These are phyloP conservation scores for Chrysoperla carnea DNA, from an alignment of 1,140 invertebrate genomes.

Conservation along the genomic window DNA sequence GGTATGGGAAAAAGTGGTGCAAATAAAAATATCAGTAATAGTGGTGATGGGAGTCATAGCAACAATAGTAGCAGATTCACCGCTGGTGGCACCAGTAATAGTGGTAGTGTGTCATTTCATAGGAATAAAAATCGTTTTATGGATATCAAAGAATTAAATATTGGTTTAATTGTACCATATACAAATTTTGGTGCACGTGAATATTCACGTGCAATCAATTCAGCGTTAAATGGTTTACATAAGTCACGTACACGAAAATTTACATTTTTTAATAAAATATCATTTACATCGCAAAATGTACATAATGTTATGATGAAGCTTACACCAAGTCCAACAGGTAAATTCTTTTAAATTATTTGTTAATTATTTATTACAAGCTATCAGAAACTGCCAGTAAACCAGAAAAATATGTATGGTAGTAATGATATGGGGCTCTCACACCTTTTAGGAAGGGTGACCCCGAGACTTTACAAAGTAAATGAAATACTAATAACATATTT, in stretches of 20 bases:
- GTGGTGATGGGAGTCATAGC: constrained; percentile 1
- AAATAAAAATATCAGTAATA: neutral
- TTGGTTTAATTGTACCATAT: constrained; percentile 45
- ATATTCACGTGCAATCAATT: constrained; percentile 46
- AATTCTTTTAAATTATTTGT: constrained; percentile 5
- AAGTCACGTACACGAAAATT: constrained; percentile 33
- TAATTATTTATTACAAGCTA: neutral
- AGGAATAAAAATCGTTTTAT: neutral
- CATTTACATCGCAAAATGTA: constrained; percentile 39
- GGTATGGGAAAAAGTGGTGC: too few species aligned
- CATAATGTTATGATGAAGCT: constrained; percentile 46
- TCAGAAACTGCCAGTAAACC: neutral
- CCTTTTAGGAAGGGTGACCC: too few species aligned
- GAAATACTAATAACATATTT: too few species aligned
- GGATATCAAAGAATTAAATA: constrained; percentile 20
- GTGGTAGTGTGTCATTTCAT: constrained; percentile 3
- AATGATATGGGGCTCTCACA: too few species aligned
- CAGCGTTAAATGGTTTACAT: constrained; percentile 36
- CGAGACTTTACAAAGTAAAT: too few species aligned
- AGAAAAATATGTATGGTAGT: too few species aligned
- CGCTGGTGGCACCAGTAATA: constrained; percentile 1
- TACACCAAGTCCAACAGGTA: constrained; percentile 61
- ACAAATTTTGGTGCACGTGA: constrained; percentile 45
- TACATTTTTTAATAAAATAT: constrained; percentile 41
- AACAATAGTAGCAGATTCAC: too few species aligned